A percentile compares a stretch with the other conserved stretches of the same genome.
phyloP scores from a whole-genome alignment of 2,797 vertebrate genomes.

The Scleropages formosus region DNA sequence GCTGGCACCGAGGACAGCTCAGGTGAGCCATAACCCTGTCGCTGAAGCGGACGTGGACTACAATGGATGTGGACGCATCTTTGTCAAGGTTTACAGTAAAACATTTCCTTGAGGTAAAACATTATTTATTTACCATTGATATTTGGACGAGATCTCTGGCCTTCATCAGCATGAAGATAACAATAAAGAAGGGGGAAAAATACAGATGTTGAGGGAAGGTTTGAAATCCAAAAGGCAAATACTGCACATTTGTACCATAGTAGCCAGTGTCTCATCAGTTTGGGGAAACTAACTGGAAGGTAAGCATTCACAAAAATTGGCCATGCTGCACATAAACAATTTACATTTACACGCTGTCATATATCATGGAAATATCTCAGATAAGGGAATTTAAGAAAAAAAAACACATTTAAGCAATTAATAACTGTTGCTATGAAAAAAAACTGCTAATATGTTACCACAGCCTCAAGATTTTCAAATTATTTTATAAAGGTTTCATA shows the following conservation, averaged over 20 bases:
- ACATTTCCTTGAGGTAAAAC: slow-evolving; percentile 54
- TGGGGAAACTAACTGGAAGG: slow-evolving; percentile 16
- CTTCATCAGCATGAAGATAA: slow-evolving; percentile 73
- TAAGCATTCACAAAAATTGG: slow-evolving; percentile 28
- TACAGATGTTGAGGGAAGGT: slow-evolving; percentile 57
- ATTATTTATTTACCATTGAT: slow-evolving; percentile 74
- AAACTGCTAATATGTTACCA: neutral
- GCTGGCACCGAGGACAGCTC: no score
- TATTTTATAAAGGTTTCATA: neutral
- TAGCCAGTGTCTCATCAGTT: neutral
- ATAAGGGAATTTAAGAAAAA: neutral
- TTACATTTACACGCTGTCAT: slow-evolving; percentile 34
- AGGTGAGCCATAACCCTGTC: neutral
- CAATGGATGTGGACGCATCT: slow-evolving; percentile 29
- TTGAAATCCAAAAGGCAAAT: slow-evolving; percentile 51
- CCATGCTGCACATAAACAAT: slow-evolving; percentile 37
- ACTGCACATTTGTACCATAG: slow-evolving; percentile 29
- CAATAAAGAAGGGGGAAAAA: slow-evolving; percentile 64
- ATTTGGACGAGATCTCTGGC: slow-evolving; percentile 73
- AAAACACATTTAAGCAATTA: slow-evolving; percentile 6
- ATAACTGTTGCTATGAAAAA: neutral
- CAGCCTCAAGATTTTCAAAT: neutral
- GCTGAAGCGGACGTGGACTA: slow-evolving; percentile 16
- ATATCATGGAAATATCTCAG: slow-evolving; percentile 24
- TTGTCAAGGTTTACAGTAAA: slow-evolving; percentile 36